A percentile compares a stretch with the other conserved stretches of the same genome.
Conservation (phyloP, 2,113 vertebrate genomes). For the Nibea coibor region DNA sequence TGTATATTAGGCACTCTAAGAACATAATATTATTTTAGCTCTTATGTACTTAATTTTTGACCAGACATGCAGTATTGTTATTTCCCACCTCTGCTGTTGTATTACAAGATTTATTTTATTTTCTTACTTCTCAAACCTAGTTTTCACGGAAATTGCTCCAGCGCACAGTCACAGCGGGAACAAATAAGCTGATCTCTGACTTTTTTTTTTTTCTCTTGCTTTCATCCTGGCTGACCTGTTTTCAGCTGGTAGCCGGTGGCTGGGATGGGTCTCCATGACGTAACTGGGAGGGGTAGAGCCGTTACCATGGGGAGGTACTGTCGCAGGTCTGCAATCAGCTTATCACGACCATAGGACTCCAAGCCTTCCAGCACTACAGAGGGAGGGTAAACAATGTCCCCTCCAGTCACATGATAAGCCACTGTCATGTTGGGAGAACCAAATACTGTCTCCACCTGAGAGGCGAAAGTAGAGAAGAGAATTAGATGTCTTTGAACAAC, state of each 20-base stretch:
- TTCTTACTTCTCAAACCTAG: constrained; percentile 12
- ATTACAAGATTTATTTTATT: constrained; percentile 2
- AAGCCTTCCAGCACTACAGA: constrained; percentile 88
- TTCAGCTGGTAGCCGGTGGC: constrained; percentile 90
- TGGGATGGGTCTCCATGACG: constrained; percentile 88
- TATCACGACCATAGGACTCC: constrained; percentile 87
- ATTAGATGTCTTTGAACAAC: background rate
- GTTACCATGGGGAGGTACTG: constrained; percentile 90
- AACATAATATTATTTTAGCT: background rate
- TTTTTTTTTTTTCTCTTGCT: constrained; percentile 41
- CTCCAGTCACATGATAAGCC: constrained; percentile 90
- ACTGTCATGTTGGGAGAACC: constrained; percentile 91
- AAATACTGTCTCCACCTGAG: constrained; percentile 91
- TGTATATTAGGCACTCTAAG: background rate
- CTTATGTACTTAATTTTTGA: constrained; percentile 5
- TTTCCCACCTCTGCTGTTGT: constrained; percentile 6
- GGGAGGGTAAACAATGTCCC: constrained; percentile 88
- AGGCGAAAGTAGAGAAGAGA: constrained; percentile 1
- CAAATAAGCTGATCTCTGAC: constrained; percentile 38
- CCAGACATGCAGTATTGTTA: background rate
- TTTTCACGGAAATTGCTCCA: background rate
- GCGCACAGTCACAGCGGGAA: constrained; percentile 34
- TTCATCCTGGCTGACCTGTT: constrained; percentile 88
- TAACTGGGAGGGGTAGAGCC: constrained; percentile 88
- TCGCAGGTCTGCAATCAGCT: constrained; percentile 90